phyloP scores from a whole-genome alignment of 2,113 vertebrate species.

The Ictidomys tridecemlineatus region DNA sequence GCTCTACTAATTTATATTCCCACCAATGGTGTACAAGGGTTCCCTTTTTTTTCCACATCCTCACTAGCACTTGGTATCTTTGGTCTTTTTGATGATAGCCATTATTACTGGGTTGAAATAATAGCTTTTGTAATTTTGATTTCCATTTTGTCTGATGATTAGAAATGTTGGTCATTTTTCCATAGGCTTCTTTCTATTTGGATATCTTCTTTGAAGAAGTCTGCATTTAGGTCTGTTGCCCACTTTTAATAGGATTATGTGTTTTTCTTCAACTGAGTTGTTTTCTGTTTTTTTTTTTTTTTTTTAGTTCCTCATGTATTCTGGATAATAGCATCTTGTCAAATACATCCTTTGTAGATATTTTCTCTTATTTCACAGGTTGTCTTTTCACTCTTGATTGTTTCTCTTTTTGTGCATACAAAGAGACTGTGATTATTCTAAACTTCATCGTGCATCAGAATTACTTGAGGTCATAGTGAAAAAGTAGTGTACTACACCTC shows the following conservation, averaged over 20 bases:
- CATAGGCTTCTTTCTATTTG: not conserved
- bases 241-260: not conserved
- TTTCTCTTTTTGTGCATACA: not conserved
- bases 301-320: not conserved
- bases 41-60: too few species aligned
- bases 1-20: too few species aligned
- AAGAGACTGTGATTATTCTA: not conserved
- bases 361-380: not conserved
- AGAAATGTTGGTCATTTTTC: not conserved
- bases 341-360: not conserved
- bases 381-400: not conserved
- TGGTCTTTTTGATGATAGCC: not conserved
- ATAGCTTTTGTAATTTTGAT: not conserved
- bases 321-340: not conserved
- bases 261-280: not conserved
- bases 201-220: not conserved
- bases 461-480: not conserved
- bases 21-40: too few species aligned
- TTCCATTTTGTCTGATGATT: not conserved
- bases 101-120: not conserved
- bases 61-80: not conserved
- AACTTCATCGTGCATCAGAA: not conserved
- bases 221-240: not conserved
- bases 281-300: too few species aligned
- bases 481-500: not conserved